These are phyloP conservation scores for Ptychadena robeensis DNA, from an alignment of 2,797 vertebrate species.

Conservation along the genomic window DNA sequence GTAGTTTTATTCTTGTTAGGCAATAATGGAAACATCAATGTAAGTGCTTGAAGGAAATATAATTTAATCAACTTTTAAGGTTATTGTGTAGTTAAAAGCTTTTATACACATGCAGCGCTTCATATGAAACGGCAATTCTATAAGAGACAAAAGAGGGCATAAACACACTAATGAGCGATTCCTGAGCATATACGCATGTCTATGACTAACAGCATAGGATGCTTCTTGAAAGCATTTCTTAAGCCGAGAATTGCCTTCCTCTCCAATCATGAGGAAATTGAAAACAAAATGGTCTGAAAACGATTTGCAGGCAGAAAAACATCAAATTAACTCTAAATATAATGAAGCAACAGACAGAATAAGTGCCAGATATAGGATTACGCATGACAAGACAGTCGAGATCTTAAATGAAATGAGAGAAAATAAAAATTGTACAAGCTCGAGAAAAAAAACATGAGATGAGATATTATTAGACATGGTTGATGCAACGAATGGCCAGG, in stretches of 20 bases:
- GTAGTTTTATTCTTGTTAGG: not conserved
- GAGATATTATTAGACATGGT: not conserved
- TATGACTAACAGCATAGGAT: no score
- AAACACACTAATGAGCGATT: not conserved
- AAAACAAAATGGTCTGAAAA: not conserved
- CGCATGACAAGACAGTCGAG: not conserved
- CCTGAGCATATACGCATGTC: not conserved
- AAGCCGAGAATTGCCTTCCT: not conserved
- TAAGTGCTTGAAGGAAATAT: not conserved
- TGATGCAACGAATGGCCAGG: not conserved
- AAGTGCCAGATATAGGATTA: not conserved
- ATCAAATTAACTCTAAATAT: slow-evolving; percentile 1
- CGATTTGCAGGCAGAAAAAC: not conserved
- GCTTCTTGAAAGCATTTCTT: not conserved
- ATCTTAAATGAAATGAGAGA: not conserved
- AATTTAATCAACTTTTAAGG: not conserved
- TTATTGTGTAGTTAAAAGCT: not conserved
- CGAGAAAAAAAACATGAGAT: not conserved
- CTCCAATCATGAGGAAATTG: not conserved
- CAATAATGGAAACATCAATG: not conserved
- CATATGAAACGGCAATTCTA: not conserved
- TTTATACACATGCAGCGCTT: not conserved
- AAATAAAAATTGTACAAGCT: not conserved
- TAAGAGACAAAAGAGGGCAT: not conserved
- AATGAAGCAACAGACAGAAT: not conserved